phyloP scores from a whole-genome alignment of 1,140 invertebrate genomes.

The Drosophila sechellia region DNA sequence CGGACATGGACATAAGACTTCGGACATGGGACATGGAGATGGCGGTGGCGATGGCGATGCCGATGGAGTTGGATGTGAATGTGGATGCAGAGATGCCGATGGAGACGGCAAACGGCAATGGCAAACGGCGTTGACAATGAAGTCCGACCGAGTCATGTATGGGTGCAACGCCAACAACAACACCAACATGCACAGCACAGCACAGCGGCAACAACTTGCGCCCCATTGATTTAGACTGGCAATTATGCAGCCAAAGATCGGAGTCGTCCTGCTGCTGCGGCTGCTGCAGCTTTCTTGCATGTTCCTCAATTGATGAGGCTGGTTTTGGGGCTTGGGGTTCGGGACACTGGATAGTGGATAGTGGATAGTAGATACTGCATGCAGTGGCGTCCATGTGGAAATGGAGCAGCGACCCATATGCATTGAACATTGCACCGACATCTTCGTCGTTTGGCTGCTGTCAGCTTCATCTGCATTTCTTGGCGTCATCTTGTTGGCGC shows the following conservation, averaged over 20 bases:
- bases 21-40: constrained; percentile 33
- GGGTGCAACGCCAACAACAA: constrained; percentile 51
- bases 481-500: constrained; percentile 60
- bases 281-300: constrained; percentile 39
- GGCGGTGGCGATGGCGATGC: constrained; percentile 17
- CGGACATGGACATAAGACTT: constrained; percentile 48
- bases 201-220: constrained; percentile 51
- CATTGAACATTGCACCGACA: constrained; percentile 44
- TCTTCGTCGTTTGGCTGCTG: constrained; percentile 47
- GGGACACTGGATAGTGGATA: not conserved
- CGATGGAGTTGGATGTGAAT: constrained; percentile 14
- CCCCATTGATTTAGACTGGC: constrained; percentile 78
- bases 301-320: constrained; percentile 74
- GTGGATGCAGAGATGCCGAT: constrained; percentile 17
- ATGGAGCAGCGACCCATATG: constrained; percentile 78
- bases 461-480: constrained; percentile 80
- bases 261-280: constrained; percentile 44
- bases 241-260: constrained; percentile 72
- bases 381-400: constrained; percentile 61
- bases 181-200: constrained; percentile 34
- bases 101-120: constrained; percentile 40
- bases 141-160: constrained; percentile 61
- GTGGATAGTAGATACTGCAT: not conserved
- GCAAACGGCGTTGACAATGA: constrained; percentile 73
- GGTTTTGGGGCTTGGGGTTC: constrained; percentile 22